Evolutionary conservation across 2,888 invertebrate genomes (phyloP).

Genomic region (Pyrocoelia pectoralis): DNA sequence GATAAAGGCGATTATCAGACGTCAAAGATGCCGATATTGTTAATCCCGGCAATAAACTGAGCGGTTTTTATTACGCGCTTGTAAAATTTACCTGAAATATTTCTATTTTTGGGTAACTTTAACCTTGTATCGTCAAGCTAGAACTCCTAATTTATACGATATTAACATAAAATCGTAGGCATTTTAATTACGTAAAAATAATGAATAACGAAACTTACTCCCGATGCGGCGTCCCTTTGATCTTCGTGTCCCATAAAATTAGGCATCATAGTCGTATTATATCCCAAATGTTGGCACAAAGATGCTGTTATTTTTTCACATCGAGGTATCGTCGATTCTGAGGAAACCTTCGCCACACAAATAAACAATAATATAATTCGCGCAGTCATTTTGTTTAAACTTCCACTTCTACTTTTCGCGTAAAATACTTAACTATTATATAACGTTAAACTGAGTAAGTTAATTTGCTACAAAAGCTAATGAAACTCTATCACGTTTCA

Average conservation of each 20-base stretch:
- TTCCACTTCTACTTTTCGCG: neutral
- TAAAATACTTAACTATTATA: neutral
- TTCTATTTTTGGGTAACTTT: neutral
- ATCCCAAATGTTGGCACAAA: slow-evolving; percentile 82
- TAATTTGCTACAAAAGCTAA: slow-evolving; percentile 24
- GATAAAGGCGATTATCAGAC: slow-evolving; percentile 32
- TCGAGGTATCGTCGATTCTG: slow-evolving; percentile 30
- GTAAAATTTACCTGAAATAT: slow-evolving; percentile 8
- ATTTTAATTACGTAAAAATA: neutral
- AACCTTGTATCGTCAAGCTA: neutral
- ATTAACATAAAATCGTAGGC: neutral
- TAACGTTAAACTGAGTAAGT: neutral
- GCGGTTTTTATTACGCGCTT: slow-evolving; percentile 20
- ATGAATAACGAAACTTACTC: slow-evolving; percentile 64
- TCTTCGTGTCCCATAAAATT: slow-evolving; percentile 83
- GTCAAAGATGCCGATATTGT: slow-evolving; percentile 37
- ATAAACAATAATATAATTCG: slow-evolving; percentile 9
- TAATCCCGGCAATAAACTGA: slow-evolving; percentile 34
- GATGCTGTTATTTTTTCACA: slow-evolving; percentile 84
- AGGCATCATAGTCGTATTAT: slow-evolving; percentile 88
- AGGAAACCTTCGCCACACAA: neutral
- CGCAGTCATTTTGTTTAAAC: slow-evolving; percentile 1
- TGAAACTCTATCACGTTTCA: slow-evolving; percentile 35
- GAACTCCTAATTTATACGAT: neutral
- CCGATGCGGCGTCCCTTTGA: slow-evolving; percentile 82